Conservation (phyloP, 2,797 vertebrate genomes). For the Danio choprae region DNA sequence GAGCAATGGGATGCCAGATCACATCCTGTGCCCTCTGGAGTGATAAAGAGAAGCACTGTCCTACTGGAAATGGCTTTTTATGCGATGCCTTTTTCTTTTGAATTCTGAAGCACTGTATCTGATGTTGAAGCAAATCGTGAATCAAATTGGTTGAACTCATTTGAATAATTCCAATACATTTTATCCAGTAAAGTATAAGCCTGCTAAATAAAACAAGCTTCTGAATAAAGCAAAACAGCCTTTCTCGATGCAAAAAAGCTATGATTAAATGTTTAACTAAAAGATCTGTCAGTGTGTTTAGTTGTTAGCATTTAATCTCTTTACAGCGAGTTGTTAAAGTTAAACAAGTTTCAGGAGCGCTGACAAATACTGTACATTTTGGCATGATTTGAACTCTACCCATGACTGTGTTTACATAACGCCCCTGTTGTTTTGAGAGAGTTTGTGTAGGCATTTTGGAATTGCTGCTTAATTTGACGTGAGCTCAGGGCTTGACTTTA, state of each 20-base stretch:
- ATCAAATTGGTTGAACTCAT: neutral
- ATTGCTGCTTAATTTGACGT: constrained; percentile 34
- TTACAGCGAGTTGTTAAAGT: constrained; percentile 4
- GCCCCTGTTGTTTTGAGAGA: constrained; percentile 7
- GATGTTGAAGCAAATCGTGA: neutral
- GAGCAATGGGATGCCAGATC: constrained; percentile 37
- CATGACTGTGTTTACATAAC: constrained; percentile 31
- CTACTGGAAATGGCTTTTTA: constrained; percentile 5
- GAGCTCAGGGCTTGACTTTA: constrained; percentile 69
- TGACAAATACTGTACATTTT: constrained; percentile 20
- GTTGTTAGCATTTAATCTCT: constrained; percentile 41
- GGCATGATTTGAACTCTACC: constrained; percentile 27
- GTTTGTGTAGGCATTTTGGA: constrained; percentile 36
- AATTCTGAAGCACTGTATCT: neutral
- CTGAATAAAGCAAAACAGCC: constrained; percentile 66
- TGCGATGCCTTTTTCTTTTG: constrained; percentile 10
- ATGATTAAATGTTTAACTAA: constrained; percentile 56
- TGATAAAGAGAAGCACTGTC: constrained; percentile 12
- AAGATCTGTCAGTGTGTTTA: constrained; percentile 50
- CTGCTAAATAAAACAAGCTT: constrained; percentile 56
- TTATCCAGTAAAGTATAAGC: constrained; percentile 64
- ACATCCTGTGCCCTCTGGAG: constrained; percentile 36
- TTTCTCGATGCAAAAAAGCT: constrained; percentile 53
- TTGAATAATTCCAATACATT: neutral
- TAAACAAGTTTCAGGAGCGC: constrained; percentile 45